Base-by-base conservation (phyloP, 2,888 invertebrate species). In the Rhimphoctona megacephalus region DNA sequence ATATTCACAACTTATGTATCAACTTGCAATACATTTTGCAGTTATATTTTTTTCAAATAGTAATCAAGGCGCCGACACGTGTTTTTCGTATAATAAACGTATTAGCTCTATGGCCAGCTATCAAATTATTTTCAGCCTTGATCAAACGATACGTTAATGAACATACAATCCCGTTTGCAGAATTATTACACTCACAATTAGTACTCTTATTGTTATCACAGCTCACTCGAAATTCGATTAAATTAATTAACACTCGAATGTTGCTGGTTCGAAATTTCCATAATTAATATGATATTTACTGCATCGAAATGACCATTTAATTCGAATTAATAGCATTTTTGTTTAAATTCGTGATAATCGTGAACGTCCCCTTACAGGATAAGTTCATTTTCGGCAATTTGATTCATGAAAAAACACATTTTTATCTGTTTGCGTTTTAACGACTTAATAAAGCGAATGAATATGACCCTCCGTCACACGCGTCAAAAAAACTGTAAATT, bases 361-460 rank as follows among this genome's bases (percentile, higher is more conserved):
- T 73, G 66, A 67, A 67, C n/a, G 33, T 57, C 30, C 30, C 17
- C n/a, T 69, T 19, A 39, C 36, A 30, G 61, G 9, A 30, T 17
- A 43, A 70, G 11, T 54, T 30, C 33, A 54, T 49, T 82, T 73
- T 67, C 33, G 17, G 8, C 19, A 46, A 73, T 69, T 81, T 83
- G 30, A 70, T 80, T 66, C 30, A 64, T 19, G 52, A 81, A 73
- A 46, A 66, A 73, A 36, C 22, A 39, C 54, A 39, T 30, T 39
- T n/a, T 83, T 22, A 14, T 46, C 67, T 39, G 49, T 67, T 52
- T 67, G 83, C 74, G 85, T 86, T 90, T 91, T 91, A 90, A 90
- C 88, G 92, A 87, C 89, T 88, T 90, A 89, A 90, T 90, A 90
- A 91, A 90, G 89, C 87, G 85, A 85, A 70, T 57, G 82, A 83